Conservation (phyloP, 2,888 invertebrate species). For the Drosophila anceps region DNA sequence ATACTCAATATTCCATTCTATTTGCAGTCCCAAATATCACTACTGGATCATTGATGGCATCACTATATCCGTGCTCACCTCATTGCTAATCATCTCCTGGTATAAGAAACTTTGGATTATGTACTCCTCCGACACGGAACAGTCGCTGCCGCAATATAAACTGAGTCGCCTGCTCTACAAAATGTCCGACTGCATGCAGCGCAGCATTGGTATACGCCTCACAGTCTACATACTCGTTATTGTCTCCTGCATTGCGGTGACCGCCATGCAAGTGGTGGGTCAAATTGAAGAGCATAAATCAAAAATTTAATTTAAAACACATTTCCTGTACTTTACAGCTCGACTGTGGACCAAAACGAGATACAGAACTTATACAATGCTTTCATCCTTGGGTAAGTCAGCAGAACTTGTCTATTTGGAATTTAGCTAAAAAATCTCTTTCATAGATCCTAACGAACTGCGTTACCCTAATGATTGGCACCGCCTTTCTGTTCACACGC, state of each 20-base stretch:
- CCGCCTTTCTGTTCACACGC: slow-evolving; percentile 93
- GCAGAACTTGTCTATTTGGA: too few relatives aligned
- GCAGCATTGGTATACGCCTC: slow-evolving; percentile 88
- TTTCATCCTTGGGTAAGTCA: slow-evolving; percentile 84
- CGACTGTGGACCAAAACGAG: slow-evolving; percentile 39
- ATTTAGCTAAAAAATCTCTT: too few relatives aligned
- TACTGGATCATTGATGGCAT: slow-evolving; percentile 86
- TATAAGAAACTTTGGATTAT: slow-evolving; percentile 90
- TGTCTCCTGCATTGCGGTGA: slow-evolving; percentile 87
- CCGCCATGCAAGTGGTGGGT: slow-evolving; percentile 72
- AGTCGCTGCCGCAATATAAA: slow-evolving; percentile 86
- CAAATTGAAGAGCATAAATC: too few relatives aligned
- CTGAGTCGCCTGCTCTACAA: slow-evolving; percentile 87
- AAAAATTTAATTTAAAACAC: too few relatives aligned
- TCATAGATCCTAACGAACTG: slow-evolving; percentile 86
- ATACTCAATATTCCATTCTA: too few relatives aligned
- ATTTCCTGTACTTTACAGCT: slow-evolving; percentile 34
- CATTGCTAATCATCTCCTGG: slow-evolving; percentile 91
- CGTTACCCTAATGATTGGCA: slow-evolving; percentile 87
- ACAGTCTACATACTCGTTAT: slow-evolving; percentile 89
- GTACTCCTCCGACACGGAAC: slow-evolving; percentile 72
- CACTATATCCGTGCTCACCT: slow-evolving; percentile 86
- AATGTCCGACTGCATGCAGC: slow-evolving; percentile 88
- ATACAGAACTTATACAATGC: slow-evolving; percentile 58
- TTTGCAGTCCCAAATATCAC: slow-evolving; percentile 51